Percentiles rank a stretch among this genome's conserved stretches.
Conservation (phyloP, 2,113 vertebrate species). For the Columba janthina region DNA sequence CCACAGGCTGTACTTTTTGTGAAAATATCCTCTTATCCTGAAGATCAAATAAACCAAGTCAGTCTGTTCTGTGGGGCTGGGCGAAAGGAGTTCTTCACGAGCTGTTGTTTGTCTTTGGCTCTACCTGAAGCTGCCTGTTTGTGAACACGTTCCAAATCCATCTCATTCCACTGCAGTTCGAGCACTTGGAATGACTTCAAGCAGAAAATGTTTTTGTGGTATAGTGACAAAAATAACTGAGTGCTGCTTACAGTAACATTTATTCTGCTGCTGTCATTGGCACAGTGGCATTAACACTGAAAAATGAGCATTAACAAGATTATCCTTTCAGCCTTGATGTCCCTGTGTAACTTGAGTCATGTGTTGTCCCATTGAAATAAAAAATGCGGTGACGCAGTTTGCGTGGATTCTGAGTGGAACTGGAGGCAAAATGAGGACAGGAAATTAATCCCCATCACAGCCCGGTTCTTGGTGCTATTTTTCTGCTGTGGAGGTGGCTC, state of each 20-base stretch:
- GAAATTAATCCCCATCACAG: neutral
- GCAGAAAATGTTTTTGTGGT: neutral
- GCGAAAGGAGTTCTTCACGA: neutral
- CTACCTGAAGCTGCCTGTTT: neutral
- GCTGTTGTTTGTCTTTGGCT: neutral
- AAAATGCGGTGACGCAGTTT: neutral
- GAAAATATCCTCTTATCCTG: neutral
- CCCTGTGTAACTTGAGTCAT: neutral
- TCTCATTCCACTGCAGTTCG: neutral
- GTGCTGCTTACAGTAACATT: neutral
- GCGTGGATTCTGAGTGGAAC: neutral
- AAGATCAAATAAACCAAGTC: neutral
- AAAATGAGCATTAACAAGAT: neutral
- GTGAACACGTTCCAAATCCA: neutral
- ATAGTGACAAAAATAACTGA: neutral
- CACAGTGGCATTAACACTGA: neutral
- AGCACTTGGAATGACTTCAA: neutral
- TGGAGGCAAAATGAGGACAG: neutral
- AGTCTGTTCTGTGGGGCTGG: neutral
- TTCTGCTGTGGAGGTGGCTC: neutral
- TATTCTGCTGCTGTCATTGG: neutral
- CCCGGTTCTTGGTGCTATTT: neutral
- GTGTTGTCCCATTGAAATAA: neutral
- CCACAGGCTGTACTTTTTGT: neutral
- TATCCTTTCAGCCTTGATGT: conserved; percentile 21